Percentiles rank a stretch among this genome's conserved stretches.
Conservation (phyloP, 2,888 invertebrate species). For the Scaptomyza tumidula region DNA sequence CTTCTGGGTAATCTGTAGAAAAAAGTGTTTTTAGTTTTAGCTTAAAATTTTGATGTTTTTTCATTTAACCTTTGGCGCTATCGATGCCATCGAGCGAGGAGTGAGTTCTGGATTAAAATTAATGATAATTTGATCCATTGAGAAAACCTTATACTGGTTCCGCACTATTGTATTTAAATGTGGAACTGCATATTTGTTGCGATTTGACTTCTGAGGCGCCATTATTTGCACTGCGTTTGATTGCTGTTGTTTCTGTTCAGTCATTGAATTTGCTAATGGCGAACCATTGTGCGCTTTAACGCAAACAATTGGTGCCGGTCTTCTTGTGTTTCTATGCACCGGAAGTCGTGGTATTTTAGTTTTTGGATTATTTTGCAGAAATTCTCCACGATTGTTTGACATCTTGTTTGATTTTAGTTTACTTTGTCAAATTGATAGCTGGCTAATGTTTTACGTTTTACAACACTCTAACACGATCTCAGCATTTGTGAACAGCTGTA, state of each 20-base stretch:
- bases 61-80: constrained; percentile 70
- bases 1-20: constrained; percentile 73
- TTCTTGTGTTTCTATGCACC: background rate
- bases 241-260: background rate
- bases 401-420: constrained; percentile 30
- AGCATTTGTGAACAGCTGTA: constrained; percentile 15
- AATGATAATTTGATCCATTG: constrained; percentile 35
- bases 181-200: constrained; percentile 51
- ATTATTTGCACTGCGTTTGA: background rate
- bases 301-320: constrained; percentile 14
- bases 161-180: constrained; percentile 67
- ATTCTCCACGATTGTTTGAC: constrained; percentile 42
- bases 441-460: constrained; percentile 9
- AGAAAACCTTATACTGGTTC: constrained; percentile 52
- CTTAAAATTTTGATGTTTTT: background rate
- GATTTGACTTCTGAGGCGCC: background rate
- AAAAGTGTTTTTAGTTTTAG: background rate
- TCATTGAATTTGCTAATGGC: constrained; percentile 1
- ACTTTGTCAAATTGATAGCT: background rate
- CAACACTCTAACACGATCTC: constrained; percentile 36
- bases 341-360: constrained; percentile 15
- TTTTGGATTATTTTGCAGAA: constrained; percentile 7
- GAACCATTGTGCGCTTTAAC: constrained; percentile 33
- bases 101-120: constrained; percentile 44
- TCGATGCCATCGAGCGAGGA: constrained; percentile 62